Percentiles rank a stretch among this genome's conserved stretches.
Conservation (phyloP, 2,888 invertebrate species). For the Linyphia triangularis region DNA sequence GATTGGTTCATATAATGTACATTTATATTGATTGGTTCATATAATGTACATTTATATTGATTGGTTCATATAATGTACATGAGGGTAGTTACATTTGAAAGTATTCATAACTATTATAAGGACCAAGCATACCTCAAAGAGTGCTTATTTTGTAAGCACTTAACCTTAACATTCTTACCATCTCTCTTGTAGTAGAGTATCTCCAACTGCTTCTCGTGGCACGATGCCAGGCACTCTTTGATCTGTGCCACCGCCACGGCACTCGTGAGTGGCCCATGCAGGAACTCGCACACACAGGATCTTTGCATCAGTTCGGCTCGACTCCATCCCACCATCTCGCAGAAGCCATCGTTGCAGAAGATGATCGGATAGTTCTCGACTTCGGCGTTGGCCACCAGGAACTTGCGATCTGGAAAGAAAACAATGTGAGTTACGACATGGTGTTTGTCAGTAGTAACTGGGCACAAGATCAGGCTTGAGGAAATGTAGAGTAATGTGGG, state of each 20-base stretch:
- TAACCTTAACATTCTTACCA: slow-evolving; percentile 85
- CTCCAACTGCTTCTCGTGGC: slow-evolving; percentile 88
- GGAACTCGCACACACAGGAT: slow-evolving; percentile 88
- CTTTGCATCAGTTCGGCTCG: slow-evolving; percentile 90
- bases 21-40: too few species aligned
- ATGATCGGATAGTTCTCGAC: slow-evolving; percentile 86
- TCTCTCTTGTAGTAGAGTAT: slow-evolving; percentile 90
- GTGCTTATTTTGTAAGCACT: too few species aligned
- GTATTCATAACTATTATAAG: too few species aligned
- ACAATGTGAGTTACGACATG: too few species aligned
- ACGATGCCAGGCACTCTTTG: slow-evolving; percentile 86
- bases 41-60: too few species aligned
- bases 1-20: too few species aligned
- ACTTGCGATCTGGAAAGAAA: slow-evolving; percentile 86
- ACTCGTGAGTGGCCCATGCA: slow-evolving; percentile 89
- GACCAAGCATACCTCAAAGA: too few species aligned
- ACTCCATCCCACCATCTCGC: slow-evolving; percentile 87
- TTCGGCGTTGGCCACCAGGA: slow-evolving; percentile 89
- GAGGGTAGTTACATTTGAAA: too few species aligned
- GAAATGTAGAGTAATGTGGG: too few species aligned
- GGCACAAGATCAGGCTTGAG: too few species aligned
- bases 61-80: too few species aligned
- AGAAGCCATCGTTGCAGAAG: slow-evolving; percentile 91
- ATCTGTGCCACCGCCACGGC: slow-evolving; percentile 86
- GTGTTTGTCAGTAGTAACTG: too few species aligned